Conservation (phyloP, 1,140 invertebrate species). For the Drosophila miranda region DNA sequence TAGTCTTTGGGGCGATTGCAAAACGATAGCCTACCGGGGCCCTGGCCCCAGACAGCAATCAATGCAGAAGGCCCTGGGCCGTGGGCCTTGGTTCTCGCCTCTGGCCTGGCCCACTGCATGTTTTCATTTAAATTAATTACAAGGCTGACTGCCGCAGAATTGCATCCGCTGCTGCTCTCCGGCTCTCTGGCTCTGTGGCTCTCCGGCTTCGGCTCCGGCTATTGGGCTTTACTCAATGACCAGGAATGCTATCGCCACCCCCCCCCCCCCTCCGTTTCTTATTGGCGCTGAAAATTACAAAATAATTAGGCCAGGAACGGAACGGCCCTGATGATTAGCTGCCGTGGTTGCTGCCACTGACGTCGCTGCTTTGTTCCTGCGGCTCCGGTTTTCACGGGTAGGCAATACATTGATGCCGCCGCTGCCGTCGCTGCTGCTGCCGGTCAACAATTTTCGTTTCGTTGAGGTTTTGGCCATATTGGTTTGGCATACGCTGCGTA, state of each 20-base stretch:
- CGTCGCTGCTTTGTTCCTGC: too few species aligned
- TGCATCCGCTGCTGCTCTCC: constrained; percentile 22
- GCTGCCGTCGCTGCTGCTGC: constrained; percentile 17
- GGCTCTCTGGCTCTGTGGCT: background rate
- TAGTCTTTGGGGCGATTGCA: background rate
- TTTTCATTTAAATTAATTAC: constrained; percentile 67
- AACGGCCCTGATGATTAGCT: constrained; percentile 55
- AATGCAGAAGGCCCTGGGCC: background rate
- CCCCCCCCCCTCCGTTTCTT: too few species aligned
- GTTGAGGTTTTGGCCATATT: constrained; percentile 51
- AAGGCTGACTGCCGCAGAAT: constrained; percentile 48
- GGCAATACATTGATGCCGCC: constrained; percentile 33
- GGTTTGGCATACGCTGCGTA: constrained; percentile 32
- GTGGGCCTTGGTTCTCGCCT: background rate
- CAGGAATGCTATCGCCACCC: constrained; percentile 2
- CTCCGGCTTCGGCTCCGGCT: too few species aligned
- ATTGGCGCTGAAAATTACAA: constrained; percentile 60
- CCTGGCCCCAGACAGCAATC: background rate
- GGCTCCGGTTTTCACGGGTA: constrained; percentile 15
- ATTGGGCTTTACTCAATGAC: constrained; percentile 13
- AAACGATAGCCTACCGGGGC: constrained; percentile 7
- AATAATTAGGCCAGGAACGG: constrained; percentile 60
- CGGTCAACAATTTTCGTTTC: constrained; percentile 27
- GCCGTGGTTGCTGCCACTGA: constrained; percentile 15
- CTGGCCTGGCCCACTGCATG: background rate